Evolutionary conservation across 2,888 invertebrate genomes (phyloP).

Genomic region (Philopedon plagiatum): DNA sequence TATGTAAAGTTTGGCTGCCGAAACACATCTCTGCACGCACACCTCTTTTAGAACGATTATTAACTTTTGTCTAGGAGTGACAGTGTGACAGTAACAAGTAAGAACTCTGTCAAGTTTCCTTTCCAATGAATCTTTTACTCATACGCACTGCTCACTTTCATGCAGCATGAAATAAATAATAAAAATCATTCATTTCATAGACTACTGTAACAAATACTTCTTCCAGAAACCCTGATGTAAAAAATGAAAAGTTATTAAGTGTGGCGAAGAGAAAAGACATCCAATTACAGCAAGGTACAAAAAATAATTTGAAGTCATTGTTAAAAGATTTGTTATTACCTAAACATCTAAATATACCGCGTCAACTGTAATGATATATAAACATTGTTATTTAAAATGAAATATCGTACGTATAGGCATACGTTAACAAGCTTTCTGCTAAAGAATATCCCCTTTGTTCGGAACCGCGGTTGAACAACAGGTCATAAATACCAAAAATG

Average conservation of each 20-base stretch:
- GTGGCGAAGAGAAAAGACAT: conserved; percentile 11
- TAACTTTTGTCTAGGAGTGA: too few relatives aligned
- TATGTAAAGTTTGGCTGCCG: too few relatives aligned
- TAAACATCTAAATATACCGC: conserved; percentile 64
- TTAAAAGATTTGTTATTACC: conserved; percentile 62
- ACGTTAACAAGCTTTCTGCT: conserved; percentile 68
- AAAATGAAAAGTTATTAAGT: conserved; percentile 10
- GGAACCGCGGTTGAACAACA: conserved; percentile 67
- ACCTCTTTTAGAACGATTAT: too few relatives aligned
- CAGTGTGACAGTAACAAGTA: too few relatives aligned
- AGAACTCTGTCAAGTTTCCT: not conserved
- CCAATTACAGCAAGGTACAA: conserved; percentile 29
- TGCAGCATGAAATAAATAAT: not conserved
- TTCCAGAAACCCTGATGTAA: conserved; percentile 15
- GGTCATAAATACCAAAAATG: conserved; percentile 67
- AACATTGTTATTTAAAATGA: conserved; percentile 68
- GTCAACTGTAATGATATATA: conserved; percentile 66
- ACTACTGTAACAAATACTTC: conserved; percentile 13
- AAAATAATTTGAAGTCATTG: conserved; percentile 42
- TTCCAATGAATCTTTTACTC: too few relatives aligned
- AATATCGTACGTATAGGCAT: conserved; percentile 66
- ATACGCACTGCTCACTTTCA: too few relatives aligned
- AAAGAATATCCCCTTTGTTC: conserved; percentile 68
- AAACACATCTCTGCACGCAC: too few relatives aligned
- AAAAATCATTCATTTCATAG: not conserved